Percentiles rank a stretch among this genome's conserved stretches.
Evolutionary conservation across 2,113 vertebrate species (phyloP).

Genomic region (Thalassoma bifasciatum): DNA sequence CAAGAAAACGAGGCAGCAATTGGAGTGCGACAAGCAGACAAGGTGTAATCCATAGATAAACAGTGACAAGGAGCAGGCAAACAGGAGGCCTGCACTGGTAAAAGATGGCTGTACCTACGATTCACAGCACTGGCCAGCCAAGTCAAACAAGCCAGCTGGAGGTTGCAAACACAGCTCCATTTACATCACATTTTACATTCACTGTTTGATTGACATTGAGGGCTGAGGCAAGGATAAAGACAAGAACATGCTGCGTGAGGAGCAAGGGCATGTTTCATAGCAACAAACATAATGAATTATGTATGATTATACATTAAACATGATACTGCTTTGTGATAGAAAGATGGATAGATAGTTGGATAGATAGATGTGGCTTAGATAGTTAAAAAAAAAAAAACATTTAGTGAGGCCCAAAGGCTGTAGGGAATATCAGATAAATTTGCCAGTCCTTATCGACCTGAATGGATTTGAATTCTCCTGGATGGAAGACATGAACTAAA

Average conservation of each 20-base stretch:
- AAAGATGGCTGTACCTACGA: slow-evolving; percentile 63
- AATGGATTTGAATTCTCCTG: too few relatives aligned
- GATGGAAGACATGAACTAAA: too few relatives aligned
- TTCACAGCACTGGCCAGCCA: slow-evolving; percentile 34
- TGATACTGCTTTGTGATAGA: neutral
- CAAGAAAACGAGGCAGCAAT: slow-evolving; percentile 66
- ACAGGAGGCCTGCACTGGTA: slow-evolving; percentile 60
- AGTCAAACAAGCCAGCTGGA: slow-evolving; percentile 68
- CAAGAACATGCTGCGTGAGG: slow-evolving; percentile 18
- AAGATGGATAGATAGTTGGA: neutral
- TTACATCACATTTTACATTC: slow-evolving; percentile 63
- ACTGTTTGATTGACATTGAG: slow-evolving; percentile 62
- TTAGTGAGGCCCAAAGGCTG: neutral
- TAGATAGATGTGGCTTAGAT: neutral
- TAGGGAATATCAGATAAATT: too few relatives aligned
- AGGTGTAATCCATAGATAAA: slow-evolving; percentile 81
- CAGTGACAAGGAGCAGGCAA: slow-evolving; percentile 74
- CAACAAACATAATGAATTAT: slow-evolving; percentile 47
- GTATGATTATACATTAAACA: slow-evolving; percentile 44
- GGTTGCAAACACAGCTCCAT: slow-evolving; percentile 48
- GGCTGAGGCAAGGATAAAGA: slow-evolving; percentile 39
- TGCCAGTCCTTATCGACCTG: too few relatives aligned
- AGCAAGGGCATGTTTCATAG: slow-evolving; percentile 35
- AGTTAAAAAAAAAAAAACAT: too few relatives aligned
- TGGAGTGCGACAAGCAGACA: slow-evolving; percentile 71